Evolutionary conservation across 1,140 invertebrate genomes (phyloP).

Genomic region (Ephestia elutella): DNA sequence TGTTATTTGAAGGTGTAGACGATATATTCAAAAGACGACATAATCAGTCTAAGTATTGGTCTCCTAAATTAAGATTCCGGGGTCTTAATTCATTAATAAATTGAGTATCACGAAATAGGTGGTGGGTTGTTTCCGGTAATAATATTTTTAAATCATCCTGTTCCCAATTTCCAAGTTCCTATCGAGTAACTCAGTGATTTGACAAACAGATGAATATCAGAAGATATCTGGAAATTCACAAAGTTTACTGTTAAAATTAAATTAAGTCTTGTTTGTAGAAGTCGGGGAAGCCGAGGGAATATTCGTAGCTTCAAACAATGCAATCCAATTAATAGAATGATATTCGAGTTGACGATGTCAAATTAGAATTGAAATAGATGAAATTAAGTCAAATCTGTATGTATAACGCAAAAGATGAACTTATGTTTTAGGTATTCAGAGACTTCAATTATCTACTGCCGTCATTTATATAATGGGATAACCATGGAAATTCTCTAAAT

Average conservation of each 20-base stretch:
- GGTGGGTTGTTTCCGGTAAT: too few relatives aligned
- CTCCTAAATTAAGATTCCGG: too few relatives aligned
- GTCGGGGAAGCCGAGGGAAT: constrained; percentile 9
- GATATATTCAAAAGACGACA: too few relatives aligned
- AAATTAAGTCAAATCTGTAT: background rate
- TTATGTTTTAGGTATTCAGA: too few relatives aligned
- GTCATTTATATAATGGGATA: too few relatives aligned
- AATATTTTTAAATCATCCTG: background rate
- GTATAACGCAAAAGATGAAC: background rate
- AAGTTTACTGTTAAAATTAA: constrained; percentile 22
- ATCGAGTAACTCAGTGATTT: background rate
- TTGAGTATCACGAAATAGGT: too few relatives aligned
- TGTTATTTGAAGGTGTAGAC: too few relatives aligned
- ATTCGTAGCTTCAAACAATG: constrained; percentile 13
- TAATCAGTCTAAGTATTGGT: too few relatives aligned
- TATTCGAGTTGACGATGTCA: constrained; percentile 15
- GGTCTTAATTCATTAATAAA: too few relatives aligned
- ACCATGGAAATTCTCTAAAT: too few relatives aligned
- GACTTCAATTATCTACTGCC: too few relatives aligned
- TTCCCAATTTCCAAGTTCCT: background rate
- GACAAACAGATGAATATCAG: constrained; percentile 12
- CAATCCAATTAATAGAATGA: constrained; percentile 26
- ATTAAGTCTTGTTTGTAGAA: constrained; percentile 22
- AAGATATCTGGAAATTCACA: constrained; percentile 12
- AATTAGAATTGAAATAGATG: background rate